Evolutionary conservation across 1,140 invertebrate genomes (phyloP), one percentile per base, ranked within the genome.

Genomic region (Drosophila tristis): DNA sequence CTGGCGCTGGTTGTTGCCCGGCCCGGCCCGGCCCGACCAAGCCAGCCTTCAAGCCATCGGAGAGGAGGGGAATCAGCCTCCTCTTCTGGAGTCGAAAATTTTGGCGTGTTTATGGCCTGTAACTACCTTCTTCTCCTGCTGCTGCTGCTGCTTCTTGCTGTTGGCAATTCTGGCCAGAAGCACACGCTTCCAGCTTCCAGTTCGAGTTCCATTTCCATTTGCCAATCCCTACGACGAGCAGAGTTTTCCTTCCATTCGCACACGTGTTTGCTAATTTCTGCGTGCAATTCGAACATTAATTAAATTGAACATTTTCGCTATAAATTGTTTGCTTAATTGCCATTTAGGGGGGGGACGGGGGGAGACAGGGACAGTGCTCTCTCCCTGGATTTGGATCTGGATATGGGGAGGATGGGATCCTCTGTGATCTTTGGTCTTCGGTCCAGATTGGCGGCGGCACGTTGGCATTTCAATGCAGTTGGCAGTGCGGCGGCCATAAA

Each of bases 241-340:
- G 48, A 25, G 49, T 39, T 63, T 25, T 25, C 23, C 23, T 51
- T 78, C 54, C 68, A 64, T 53, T 54, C 64, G 50, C 82, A 89
- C 84, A 87, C 80, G 59, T 87, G 84, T 87, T 84, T 89, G 84
- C 84, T 87, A 87, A 87, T 87, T 87, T 87, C 84, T 87, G 84
- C 84, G 84, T 87, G 84, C 84, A 87, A 76, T 79, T 87, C 62
- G 64, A 89, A 82, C 84, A 87, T 87, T 87, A 87, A 87, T 87
- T 87, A 87, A 89, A 87, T 74, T 64, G 60, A 89, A 89, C 84
- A 87, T 87, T 87, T 87, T 66, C 51, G 85, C 84, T 74, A 87
- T 87, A 87, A 87, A 87, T 87, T 87, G 84, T 89, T 89, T 89
- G 84, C 84, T 87, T 87, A 87, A 87, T 87, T 87, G 84, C 84